These are phyloP conservation scores for Microdon myrmicae DNA, from an alignment of 2,888 invertebrate species.

Conservation along the genomic window DNA sequence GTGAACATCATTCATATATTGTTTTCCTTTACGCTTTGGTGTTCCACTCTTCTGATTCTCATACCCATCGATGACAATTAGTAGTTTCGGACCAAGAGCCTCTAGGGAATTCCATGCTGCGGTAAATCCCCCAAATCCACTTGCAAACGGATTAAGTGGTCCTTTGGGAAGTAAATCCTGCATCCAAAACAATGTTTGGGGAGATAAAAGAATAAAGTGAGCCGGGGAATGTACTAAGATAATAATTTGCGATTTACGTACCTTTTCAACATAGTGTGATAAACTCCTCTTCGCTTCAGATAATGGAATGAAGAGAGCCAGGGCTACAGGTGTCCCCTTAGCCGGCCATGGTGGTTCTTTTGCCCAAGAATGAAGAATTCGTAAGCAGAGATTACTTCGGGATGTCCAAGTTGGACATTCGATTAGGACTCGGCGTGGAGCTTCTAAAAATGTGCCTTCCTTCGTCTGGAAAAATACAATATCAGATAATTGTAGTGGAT, in stretches of 20 bases:
- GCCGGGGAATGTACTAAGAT: no score
- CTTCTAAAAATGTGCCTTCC: slow-evolving; percentile 68
- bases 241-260: slow-evolving; percentile 40
- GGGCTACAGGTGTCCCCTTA: slow-evolving; percentile 66
- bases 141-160: slow-evolving; percentile 58
- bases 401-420: slow-evolving; percentile 70
- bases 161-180: slow-evolving; percentile 68
- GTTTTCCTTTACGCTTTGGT: slow-evolving; percentile 56
- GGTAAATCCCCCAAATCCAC: slow-evolving; percentile 60
- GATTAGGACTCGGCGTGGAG: slow-evolving; percentile 69
- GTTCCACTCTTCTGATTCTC: slow-evolving; percentile 62
- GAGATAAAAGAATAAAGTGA: no score
- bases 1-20: slow-evolving; percentile 67
- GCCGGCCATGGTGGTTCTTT: slow-evolving; percentile 64
- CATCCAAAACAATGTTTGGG: slow-evolving; percentile 4
- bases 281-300: slow-evolving; percentile 68
- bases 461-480: slow-evolving; percentile 61
- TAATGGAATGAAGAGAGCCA: slow-evolving; percentile 69
- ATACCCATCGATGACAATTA: slow-evolving; percentile 70
- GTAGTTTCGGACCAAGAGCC: slow-evolving; percentile 67
- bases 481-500: no score
- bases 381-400: slow-evolving; percentile 68
- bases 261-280: slow-evolving; percentile 58
- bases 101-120: slow-evolving; percentile 68
- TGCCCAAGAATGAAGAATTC: slow-evolving; percentile 70